A percentile compares a stretch with the other conserved stretches of the same genome.
Conservation (phyloP, 2,113 vertebrate genomes). For the Vidua chalybeata region DNA sequence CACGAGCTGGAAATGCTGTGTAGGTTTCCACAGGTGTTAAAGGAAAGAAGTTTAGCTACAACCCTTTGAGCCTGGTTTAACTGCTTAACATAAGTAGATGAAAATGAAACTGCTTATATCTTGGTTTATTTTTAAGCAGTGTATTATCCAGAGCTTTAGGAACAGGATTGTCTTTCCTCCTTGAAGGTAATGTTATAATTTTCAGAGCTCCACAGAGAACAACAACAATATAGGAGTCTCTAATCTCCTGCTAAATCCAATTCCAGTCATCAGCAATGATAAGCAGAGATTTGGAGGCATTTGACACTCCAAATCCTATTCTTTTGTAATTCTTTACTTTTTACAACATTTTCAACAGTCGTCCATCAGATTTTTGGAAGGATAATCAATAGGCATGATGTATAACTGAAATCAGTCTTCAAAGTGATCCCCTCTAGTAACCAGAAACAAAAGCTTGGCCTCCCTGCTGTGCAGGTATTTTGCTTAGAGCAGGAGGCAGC, state of each 20-base stretch:
- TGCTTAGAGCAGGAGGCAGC: conserved; percentile 44
- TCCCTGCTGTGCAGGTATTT: conserved; percentile 53
- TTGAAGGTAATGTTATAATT: conserved; percentile 74
- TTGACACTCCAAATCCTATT: conserved; percentile 62
- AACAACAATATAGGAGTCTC: conserved; percentile 66
- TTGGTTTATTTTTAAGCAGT: conserved; percentile 69
- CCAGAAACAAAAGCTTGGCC: conserved; percentile 61
- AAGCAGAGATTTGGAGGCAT: conserved; percentile 64
- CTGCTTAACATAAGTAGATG: conserved; percentile 60
- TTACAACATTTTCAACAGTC: conserved; percentile 58
- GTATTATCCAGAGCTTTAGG: conserved; percentile 71
- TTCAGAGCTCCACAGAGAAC: conserved; percentile 71
- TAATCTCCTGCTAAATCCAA: conserved; percentile 67
- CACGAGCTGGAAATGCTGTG: conserved; percentile 55
- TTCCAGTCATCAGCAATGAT: conserved; percentile 62
- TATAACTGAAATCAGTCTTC: conserved; percentile 67
- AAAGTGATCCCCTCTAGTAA: conserved; percentile 63
- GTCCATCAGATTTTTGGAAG: conserved; percentile 70
- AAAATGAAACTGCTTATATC: conserved; percentile 74
- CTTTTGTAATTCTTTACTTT: conserved; percentile 67
- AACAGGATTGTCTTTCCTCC: conserved; percentile 74
- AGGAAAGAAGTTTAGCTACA: conserved; percentile 52
- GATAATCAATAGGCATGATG: conserved; percentile 63
- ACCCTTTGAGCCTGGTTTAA: conserved; percentile 71
- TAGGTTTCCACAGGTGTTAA: conserved; percentile 68